These are phyloP conservation scores for Trypoxylon attenuatum DNA, from an alignment of 2,888 invertebrate genomes.

Conservation along the genomic window DNA sequence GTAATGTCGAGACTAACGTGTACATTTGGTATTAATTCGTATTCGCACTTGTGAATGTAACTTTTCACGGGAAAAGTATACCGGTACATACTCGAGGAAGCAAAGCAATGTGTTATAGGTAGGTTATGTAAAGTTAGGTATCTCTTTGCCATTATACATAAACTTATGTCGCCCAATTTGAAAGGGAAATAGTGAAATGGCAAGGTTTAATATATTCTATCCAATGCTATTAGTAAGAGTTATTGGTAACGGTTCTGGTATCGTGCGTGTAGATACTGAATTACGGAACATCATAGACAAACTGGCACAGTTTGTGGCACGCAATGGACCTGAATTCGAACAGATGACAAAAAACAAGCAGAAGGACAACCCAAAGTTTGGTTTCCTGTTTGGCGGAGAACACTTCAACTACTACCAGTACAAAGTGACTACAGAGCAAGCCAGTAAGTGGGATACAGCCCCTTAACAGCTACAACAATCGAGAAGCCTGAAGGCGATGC, in stretches of 20 bases:
- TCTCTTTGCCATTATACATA: conserved; percentile 35
- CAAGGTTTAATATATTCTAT: too few species aligned
- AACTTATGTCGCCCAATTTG: too few species aligned
- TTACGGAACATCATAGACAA: conserved; percentile 98
- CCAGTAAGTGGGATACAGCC: conserved; percentile 82
- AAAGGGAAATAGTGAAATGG: too few species aligned
- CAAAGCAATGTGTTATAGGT: conserved; percentile 31
- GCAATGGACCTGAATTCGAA: conserved; percentile 99
- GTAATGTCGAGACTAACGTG: conserved; percentile 29
- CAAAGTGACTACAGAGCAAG: conserved; percentile 96
- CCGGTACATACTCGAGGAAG: conserved; percentile 10
- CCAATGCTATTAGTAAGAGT: too few species aligned
- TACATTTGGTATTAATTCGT: conserved; percentile 33
- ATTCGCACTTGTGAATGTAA: conserved; percentile 22
- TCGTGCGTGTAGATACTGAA: conserved; percentile 84
- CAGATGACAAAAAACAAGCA: conserved; percentile 99
- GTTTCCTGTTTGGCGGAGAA: conserved; percentile 97
- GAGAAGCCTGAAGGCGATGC: conserved; percentile 59
- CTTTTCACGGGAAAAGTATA: conserved; percentile 18
- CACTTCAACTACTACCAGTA: conserved; percentile 97
- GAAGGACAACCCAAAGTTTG: conserved; percentile 97
- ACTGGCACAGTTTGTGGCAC: conserved; percentile 97
- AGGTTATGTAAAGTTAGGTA: conserved; percentile 47
- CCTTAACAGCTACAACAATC: conserved; percentile 64
- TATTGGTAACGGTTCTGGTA: conserved; percentile 25